A percentile compares a stretch with the other conserved stretches of the same genome.
phyloP scores from a whole-genome alignment of 2,113 vertebrate species.

The Chaenogobius annularis region DNA sequence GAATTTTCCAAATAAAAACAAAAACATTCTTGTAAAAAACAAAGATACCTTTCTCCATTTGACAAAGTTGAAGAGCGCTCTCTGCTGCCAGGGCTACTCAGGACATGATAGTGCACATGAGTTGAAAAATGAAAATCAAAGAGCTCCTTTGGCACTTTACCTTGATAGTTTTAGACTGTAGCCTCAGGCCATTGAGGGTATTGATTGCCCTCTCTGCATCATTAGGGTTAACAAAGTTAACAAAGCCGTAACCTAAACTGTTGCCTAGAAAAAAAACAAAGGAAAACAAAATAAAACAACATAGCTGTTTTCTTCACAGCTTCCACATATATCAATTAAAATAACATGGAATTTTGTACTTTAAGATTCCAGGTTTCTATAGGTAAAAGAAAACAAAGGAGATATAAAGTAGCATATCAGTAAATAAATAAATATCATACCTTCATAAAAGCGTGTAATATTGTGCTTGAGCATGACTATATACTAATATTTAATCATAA shows the following conservation, averaged over 20 bases:
- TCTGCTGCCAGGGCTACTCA: slow-evolving; percentile 52
- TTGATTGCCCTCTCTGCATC: slow-evolving; percentile 99
- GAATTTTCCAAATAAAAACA: slow-evolving; percentile 8
- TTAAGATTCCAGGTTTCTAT: not conserved
- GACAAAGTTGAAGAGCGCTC: slow-evolving; percentile 59
- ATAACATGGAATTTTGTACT: not conserved
- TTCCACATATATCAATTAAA: slow-evolving; percentile 15
- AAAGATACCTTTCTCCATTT: slow-evolving; percentile 62
- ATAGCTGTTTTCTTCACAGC: slow-evolving; percentile 47
- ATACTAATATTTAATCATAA: not conserved
- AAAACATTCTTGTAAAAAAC: slow-evolving; percentile 28
- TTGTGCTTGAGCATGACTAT: not conserved
- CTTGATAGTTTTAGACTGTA: slow-evolving; percentile 99
- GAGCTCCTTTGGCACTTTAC: slow-evolving; percentile 83
- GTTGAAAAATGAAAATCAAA: slow-evolving; percentile 77
- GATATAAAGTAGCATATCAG: slow-evolving; percentile 8
- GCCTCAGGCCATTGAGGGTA: slow-evolving; percentile 98
- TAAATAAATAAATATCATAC: not conserved
- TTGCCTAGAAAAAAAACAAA: slow-evolving; percentile 83
- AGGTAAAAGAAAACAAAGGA: slow-evolving; percentile 21
- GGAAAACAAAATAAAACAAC: slow-evolving; percentile 76
- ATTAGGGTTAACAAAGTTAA: slow-evolving; percentile 98
- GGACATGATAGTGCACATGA: slow-evolving; percentile 70
- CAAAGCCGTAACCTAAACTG: slow-evolving; percentile 99
- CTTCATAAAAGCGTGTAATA: not conserved